Percentiles rank a stretch among this genome's conserved stretches.
These are phyloP conservation scores for Ctenopoma kingsleyae DNA, from an alignment of 2,797 vertebrate species.

Conservation along the genomic window DNA sequence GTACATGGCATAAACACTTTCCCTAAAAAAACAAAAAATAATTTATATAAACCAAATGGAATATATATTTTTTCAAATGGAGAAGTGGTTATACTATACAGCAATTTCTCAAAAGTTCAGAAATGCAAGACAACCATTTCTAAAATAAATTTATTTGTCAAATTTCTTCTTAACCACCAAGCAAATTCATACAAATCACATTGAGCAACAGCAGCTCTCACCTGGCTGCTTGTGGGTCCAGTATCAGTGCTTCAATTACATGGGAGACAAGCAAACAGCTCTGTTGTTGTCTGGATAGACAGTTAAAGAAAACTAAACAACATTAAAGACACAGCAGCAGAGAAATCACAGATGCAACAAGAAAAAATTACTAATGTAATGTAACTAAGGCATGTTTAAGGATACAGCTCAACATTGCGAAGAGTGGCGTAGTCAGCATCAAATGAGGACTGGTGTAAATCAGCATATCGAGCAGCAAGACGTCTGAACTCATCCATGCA, in stretches of 20 bases:
- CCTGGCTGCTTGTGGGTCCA: slow-evolving; percentile 95
- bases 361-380: neutral
- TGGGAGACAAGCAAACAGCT: slow-evolving; percentile 96
- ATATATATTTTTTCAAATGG: neutral
- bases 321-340: neutral
- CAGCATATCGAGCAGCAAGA: slow-evolving; percentile 91
- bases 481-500: slow-evolving; percentile 96
- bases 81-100: neutral
- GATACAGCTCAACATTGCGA: slow-evolving; percentile 98
- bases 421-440: slow-evolving; percentile 95
- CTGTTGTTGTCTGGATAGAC: slow-evolving; percentile 92
- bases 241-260: slow-evolving; percentile 94
- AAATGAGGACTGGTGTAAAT: slow-evolving; percentile 96
- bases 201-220: slow-evolving; percentile 62
- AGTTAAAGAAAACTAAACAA: slow-evolving; percentile 76
- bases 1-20: neutral
- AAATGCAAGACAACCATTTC: neutral
- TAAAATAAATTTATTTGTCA: too few relatives aligned
- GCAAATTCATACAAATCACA: neutral
- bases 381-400: slow-evolving; percentile 50
- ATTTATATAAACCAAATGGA: neutral
- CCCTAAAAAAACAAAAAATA: neutral
- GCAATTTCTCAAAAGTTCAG: neutral
- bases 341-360: neutral
- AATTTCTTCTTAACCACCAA: neutral